Evolutionary conservation across 1,140 invertebrate genomes (phyloP).

Genomic region (Berghia stephanieae): DNA sequence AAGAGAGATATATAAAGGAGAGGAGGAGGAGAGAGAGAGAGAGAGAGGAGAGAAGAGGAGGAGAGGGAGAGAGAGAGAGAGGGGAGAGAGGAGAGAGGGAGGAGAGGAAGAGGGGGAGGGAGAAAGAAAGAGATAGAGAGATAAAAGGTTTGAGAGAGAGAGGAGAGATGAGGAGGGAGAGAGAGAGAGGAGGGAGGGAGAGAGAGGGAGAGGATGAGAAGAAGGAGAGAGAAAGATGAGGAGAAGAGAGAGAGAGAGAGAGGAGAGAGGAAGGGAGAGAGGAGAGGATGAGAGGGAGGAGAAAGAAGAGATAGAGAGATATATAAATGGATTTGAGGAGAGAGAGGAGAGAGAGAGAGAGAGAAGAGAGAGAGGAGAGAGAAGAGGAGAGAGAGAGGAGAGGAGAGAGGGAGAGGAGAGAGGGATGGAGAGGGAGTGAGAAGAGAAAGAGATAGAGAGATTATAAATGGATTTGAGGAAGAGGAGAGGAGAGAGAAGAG

Average conservation of each 20-base stretch:
- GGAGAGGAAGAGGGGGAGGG: no score
- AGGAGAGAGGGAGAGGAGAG: conserved; percentile 32
- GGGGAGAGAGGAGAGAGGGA: no score
- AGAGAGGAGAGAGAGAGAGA: conserved; percentile 25
- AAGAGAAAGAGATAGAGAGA: background rate
- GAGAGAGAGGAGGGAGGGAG: conserved; percentile 14
- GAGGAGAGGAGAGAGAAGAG: no score
- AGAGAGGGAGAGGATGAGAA: background rate
- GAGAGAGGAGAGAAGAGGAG: no score
- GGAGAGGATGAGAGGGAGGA: conserved; percentile 14
- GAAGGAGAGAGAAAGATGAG: conserved; percentile 13
- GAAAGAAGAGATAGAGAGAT: conserved; percentile 22
- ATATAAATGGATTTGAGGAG: no score
- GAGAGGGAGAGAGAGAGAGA: no score
- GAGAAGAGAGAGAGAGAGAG: background rate
- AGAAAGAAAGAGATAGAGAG: no score
- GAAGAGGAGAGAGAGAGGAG: conserved; percentile 7
- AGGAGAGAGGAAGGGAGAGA: conserved; percentile 28
- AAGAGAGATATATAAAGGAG: no score
- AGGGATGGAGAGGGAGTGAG: background rate
- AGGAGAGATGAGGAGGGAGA: no score
- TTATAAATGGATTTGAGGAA: no score
- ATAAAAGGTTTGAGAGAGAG: no score
- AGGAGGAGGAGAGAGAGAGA: no score
- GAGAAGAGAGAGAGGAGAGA: conserved; percentile 6